A percentile compares a stretch with the other conserved stretches of the same genome.
phyloP scores from a whole-genome alignment of 2,113 vertebrate genomes.

The Dipodomys spectabilis region DNA sequence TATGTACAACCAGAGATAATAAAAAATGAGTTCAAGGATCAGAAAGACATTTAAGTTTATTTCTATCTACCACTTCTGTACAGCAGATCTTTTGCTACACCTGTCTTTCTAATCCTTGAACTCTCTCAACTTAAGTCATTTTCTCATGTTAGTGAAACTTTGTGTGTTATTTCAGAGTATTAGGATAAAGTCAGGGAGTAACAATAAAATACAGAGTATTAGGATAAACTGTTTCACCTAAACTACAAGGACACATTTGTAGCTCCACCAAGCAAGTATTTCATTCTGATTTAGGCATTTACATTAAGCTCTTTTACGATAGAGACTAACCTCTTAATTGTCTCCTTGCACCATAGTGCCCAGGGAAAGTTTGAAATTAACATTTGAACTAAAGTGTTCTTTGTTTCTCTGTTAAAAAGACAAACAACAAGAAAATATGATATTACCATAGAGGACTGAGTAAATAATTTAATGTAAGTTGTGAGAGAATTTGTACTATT shows the following conservation, averaged over 20 bases:
- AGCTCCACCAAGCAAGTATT: constrained; percentile 11
- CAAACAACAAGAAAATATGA: neutral
- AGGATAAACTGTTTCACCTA: neutral
- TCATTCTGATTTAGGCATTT: constrained; percentile 28
- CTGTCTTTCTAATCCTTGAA: neutral
- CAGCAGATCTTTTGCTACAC: too few relatives aligned
- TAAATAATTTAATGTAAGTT: neutral
- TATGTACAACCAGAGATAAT: too few relatives aligned
- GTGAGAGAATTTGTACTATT: neutral
- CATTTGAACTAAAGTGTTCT: neutral
- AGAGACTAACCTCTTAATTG: constrained; percentile 14
- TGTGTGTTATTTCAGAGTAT: neutral
- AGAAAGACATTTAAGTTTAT: too few relatives aligned
- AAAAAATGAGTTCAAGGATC: neutral
- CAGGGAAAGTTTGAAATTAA: constrained; percentile 7
- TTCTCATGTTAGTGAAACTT: too few relatives aligned
- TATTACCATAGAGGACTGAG: neutral
- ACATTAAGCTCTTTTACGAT: constrained; percentile 14
- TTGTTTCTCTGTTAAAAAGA: neutral
- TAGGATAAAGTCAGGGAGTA: neutral
- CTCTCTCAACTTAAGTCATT: neutral
- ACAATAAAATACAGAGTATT: constrained; percentile 1
- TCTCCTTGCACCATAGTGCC: neutral
- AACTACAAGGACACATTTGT: neutral
- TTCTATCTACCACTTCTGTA: too few relatives aligned